Evolutionary conservation across 2,797 vertebrate genomes (phyloP), one percentile per base, ranked within the genome.

Genomic region (Cynodonichthys magdalenae): DNA sequence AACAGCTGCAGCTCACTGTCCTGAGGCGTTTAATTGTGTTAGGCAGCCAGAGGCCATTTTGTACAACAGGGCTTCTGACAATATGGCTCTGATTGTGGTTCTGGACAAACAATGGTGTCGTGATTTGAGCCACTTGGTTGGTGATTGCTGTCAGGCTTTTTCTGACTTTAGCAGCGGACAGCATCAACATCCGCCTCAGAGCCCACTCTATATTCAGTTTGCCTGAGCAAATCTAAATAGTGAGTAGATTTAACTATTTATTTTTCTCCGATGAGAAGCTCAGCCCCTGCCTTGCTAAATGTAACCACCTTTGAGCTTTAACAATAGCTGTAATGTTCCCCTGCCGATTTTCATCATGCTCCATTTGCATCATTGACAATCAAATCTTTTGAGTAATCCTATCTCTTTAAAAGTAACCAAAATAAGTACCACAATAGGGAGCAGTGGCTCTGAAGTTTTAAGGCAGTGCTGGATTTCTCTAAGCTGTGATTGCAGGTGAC

Each of bases 61-160:
- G 60, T 68, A 39, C 64, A 71, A 69, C 60, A 60, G 28, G 20
- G 52, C 67, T 58, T 29, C 52, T 63, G 42, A 92, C 87, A 91
- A 88, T 87, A 57, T 61, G 44, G 15, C 70, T 57, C 79, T 91
- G 91, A 91, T 92, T 92, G 86, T 83, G 79, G 60, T 75, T 81
- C 61, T 51, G 53, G 53, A 63, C 76, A 84, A 89, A 90, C 85
- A 89, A 90, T 89, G 29, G 69, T 6, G 24, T 62, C 14, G 68
- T 89, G 82, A 90, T 91, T 90, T 75, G 45, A 71, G 53, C 69
- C 56, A 59, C 76, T 74, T n/a, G 45, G 56, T 64, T 74, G 31
- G 47, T 87, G 88, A 89, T 84, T 91, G 84, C 77, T 52, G 76
- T 71, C 68, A 75, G 63, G 29, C 66, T 77, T 84, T 73, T 84